These are phyloP conservation scores for Triplophysa yarkandensis DNA, from an alignment of 2,797 vertebrate species.

Conservation along the genomic window DNA sequence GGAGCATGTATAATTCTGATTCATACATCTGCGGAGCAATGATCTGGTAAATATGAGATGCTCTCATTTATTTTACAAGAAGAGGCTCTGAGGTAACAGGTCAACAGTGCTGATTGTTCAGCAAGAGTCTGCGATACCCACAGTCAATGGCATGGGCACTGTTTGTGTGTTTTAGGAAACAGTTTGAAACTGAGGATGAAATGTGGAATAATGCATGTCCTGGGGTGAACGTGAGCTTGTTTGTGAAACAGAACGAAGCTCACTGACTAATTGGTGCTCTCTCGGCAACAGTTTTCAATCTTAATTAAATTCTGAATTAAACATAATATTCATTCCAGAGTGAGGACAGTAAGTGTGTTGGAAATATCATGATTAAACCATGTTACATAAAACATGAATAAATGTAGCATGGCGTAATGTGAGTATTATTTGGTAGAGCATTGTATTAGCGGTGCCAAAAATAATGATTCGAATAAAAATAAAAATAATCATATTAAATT, in stretches of 20 bases:
- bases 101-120: slow-evolving; percentile 18
- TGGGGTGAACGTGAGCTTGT: neutral
- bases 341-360: no score
- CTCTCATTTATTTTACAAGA: slow-evolving; percentile 39
- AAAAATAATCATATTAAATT: no score
- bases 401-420: no score
- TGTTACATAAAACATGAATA: no score
- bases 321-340: no score
- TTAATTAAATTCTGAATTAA: no score
- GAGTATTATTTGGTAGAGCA: no score
- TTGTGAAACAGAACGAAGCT: neutral
- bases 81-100: slow-evolving; percentile 33
- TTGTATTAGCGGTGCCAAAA: no score
- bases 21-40: slow-evolving; percentile 69
- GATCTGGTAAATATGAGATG: slow-evolving; percentile 65
- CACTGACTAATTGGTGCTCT: slow-evolving; percentile 6
- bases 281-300: neutral
- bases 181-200: no score
- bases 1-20: slow-evolving; percentile 74
- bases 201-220: no score
- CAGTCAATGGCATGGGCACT: slow-evolving; percentile 6
- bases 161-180: slow-evolving; percentile 1
- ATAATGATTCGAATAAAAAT: no score
- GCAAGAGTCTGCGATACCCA: neutral
- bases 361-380: no score